Base-by-base conservation (phyloP, 2,797 vertebrate genomes). In the Brachyalestes nurse region DNA sequence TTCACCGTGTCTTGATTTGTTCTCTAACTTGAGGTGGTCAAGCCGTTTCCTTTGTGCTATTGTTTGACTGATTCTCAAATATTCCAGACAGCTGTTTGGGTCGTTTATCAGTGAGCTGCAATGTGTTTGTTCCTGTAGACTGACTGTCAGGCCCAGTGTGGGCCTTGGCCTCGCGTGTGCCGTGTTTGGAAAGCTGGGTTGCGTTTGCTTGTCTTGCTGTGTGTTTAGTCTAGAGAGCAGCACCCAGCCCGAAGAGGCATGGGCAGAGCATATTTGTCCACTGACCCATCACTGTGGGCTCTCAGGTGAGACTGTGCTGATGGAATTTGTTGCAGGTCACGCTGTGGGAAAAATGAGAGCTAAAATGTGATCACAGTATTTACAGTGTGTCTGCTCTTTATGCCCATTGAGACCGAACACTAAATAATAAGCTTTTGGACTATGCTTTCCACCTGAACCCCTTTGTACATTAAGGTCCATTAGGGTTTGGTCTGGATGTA, bases 211-310 rank as follows among this genome's bases (percentile, higher is more conserved):
- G 89, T 89, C 88, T 90, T 92, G 82, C 87, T 82, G 49, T 74
- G 86, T 90, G 91, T 93, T 94, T 91, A 92, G 91, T 90, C 92
- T 94, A 82, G 78, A 84, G 84, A 86, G 79, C 81, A 76, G 62
- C 82, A 80, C 84, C 79, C 77, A 79, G 25, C 65, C 66, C 6
- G 69, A 61, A 60, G 53, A 71, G 47, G 67, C 76, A 23, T 71
- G 17, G 79, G 34, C 9, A 77, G 75, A 72, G 70, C 78, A 75
- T 84, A 77, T 85, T 79, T 82, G 86, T 77, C 72, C 70, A 67
- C 76, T 71, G 81, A 79, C 72, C 84, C 84, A 62, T 83, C 76
- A 6, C 82, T 76, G 72, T 67, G 19, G 64, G 76, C 34, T 75
- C 75, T 83, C 71, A 77, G 84, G 75, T 83, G 21, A 78, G 67